Percentiles rank a stretch among this genome's conserved stretches.
Evolutionary conservation across 2,113 vertebrate species (phyloP).

Genomic region (Sturnus vulgaris): DNA sequence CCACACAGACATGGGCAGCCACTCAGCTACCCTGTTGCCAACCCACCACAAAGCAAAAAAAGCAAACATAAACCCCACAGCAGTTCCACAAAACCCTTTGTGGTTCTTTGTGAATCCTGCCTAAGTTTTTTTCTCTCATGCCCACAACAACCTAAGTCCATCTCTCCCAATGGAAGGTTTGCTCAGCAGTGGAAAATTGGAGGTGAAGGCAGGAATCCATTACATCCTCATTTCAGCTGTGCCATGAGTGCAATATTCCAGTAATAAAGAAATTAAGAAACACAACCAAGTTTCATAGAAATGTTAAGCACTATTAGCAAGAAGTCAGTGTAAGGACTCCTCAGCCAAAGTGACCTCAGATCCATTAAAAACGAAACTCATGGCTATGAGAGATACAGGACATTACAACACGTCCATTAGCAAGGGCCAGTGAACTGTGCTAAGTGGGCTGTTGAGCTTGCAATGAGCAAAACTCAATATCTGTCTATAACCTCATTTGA

Average conservation of each 20-base stretch:
- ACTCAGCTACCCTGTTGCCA: background rate
- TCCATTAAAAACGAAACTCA: background rate
- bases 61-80: background rate
- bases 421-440: background rate
- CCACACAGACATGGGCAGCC: background rate
- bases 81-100: background rate
- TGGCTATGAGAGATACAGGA: background rate
- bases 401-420: background rate
- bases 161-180: background rate
- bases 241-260: background rate
- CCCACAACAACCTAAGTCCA: background rate
- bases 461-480: background rate
- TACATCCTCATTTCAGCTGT: background rate
- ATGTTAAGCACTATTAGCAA: background rate
- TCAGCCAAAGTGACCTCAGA: background rate
- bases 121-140: background rate
- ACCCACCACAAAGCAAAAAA: background rate
- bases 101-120: background rate
- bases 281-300: background rate
- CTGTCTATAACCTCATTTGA: background rate
- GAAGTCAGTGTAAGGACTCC: background rate
- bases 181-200: background rate
- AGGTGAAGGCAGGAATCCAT: background rate
- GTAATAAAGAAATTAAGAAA: background rate
- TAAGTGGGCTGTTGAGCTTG: background rate